These are phyloP conservation scores for Pithys albifrons DNA, from an alignment of 2,113 vertebrate genomes.

Conservation along the genomic window DNA sequence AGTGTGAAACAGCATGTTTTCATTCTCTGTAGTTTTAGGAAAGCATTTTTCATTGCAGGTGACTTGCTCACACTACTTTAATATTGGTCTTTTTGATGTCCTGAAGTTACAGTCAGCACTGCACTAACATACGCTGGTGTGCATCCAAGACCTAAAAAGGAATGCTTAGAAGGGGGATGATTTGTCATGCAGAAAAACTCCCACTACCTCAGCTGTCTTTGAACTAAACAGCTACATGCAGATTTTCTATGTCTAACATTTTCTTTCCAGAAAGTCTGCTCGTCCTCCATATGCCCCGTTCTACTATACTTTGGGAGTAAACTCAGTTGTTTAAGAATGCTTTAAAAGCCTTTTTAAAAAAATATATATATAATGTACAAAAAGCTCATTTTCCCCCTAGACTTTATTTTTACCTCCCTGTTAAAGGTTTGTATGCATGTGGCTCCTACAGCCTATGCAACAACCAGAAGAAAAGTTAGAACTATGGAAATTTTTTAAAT, in stretches of 20 bases:
- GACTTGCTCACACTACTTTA: background rate
- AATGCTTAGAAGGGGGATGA: background rate
- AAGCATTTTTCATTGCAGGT: background rate
- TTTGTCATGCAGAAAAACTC: background rate
- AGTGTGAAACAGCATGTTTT: background rate
- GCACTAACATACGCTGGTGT: background rate
- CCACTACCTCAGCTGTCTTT: background rate
- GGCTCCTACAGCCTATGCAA: background rate
- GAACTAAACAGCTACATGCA: background rate
- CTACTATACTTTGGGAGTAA: background rate
- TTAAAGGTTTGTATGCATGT: background rate
- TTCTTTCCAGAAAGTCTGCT: background rate
- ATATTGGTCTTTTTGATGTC: background rate
- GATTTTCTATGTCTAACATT: background rate
- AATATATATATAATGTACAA: background rate
- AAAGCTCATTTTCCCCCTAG: background rate
- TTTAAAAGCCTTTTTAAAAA: background rate
- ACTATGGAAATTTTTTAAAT: background rate
- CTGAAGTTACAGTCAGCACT: background rate
- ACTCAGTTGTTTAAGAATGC: background rate
- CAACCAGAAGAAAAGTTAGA: background rate
- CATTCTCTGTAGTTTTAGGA: background rate
- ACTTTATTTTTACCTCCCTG: background rate
- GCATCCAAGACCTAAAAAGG: background rate
- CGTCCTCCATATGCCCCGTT: accelerated